These are phyloP conservation scores for Megaceryle alcyon DNA, from an alignment of 2,797 vertebrate genomes.

Conservation along the genomic window DNA sequence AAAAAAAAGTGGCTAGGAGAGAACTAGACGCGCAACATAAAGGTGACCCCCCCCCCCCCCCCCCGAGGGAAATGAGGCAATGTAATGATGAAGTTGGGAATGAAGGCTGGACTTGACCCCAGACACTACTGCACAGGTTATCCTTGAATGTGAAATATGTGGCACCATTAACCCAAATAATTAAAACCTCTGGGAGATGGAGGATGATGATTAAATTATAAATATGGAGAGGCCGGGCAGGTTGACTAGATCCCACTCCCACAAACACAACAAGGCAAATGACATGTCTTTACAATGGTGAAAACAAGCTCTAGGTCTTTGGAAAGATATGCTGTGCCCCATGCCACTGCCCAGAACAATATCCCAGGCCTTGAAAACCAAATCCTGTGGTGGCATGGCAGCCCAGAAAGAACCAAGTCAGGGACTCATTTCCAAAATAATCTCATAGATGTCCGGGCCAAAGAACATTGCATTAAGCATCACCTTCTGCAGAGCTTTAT, in stretches of 20 bases:
- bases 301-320: neutral
- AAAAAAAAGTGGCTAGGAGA: no score
- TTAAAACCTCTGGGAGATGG: neutral
- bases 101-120: neutral
- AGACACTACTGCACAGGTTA: neutral
- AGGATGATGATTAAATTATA: neutral
- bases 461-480: neutral
- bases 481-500: accelerated
- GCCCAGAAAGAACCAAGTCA: neutral
- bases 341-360: neutral
- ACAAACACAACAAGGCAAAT: neutral
- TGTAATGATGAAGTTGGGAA: neutral
- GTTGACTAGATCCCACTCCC: neutral
- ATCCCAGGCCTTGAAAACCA: neutral
- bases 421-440: neutral
- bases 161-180: neutral
- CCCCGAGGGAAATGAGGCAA: neutral
- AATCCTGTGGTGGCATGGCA: neutral
- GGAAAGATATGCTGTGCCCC: neutral
- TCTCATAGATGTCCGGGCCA: neutral
- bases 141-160: neutral
- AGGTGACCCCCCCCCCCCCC: no score
- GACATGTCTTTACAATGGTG: neutral
- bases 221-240: neutral
- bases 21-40: no score